Base-by-base conservation (phyloP, 92 coral and sea anemone species). In the Palythoa grandis region DNA sequence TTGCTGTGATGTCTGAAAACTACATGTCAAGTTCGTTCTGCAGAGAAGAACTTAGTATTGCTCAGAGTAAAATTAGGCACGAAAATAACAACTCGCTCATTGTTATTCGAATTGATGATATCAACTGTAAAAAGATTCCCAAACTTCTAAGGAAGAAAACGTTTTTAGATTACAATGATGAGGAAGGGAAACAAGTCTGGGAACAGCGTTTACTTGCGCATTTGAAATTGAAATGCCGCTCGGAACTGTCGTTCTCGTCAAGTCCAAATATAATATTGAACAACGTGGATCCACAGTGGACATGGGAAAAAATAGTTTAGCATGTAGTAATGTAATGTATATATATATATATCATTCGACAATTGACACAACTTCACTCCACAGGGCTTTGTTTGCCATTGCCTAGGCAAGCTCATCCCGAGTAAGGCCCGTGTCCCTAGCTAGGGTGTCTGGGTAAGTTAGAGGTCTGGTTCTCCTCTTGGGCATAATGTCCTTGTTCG, bases 11-110 rank as follows among this genome's bases (percentile, higher is more conserved):
- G 5, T 80, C 85, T n/a, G 40, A 48, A 24, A 65, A 80, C 43
- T 80, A 80, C 74, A 80, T 80, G 85, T 40, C 60, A 25, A 80
- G 85, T 50, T 47, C 85, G 61, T 80, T 80, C 63, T 80, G 85
- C 48, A 66, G 70, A 15, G 85, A 80, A 80, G 85, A 80, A 53
- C 75, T 80, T 0, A 67, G 73, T 52, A 80, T 80, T 24, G 85
- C 85, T 12, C 75, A 23, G 48, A 43, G 74, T 14, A 80, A 80
- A 53, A 80, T 54, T 52, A 17, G 16, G 25, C 58, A 39, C 19
- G 85, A 80, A 66, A 80, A 80, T 29, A 25, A 14, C 47, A 63
- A 20, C 74, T 80, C 75, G 50, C 85, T 80, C 20, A 54, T 80
- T 65, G 48, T 11, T 0, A 80, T 80, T 80, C 85, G 85, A 37